Base-by-base conservation (phyloP, 2,888 invertebrate species). In the Stenichneumon culpator region DNA sequence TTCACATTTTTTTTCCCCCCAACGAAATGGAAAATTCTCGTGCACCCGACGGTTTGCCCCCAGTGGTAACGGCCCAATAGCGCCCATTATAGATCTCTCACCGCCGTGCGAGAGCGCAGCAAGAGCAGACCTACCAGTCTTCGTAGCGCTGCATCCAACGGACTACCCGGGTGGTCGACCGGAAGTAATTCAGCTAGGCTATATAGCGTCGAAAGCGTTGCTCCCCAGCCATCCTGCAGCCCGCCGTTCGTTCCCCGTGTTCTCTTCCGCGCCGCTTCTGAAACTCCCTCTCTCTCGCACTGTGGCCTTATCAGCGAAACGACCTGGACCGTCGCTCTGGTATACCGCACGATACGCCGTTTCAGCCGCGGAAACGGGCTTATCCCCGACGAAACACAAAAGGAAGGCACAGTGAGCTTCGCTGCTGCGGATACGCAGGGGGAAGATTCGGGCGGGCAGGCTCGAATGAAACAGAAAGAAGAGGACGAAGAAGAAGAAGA, bases 161-260 rank as follows among this genome's bases (percentile, higher is more conserved):
- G 63, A 57, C 63, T 19, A 86, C 86, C 87, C 87, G 89, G 86
- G 83, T 87, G 89, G 87, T 91, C 89, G 89, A 87, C 85, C 86
- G 86, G 87, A 83, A 88, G 90, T 89, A 88, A 90, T 91, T 89
- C 88, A 87, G 82, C 86, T 87, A 81, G 87, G 86, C 87, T 63
- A 32, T 63, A 63, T 83, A 89, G 89, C 90, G 89, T 90, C 89
- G 88, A 67, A 67, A 89, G 88, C 85, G 84, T 88, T 86, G 83
- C 87, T 86, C 87, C 89, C n/a, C 88, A 25, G 69, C 90, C 90
- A 88, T 89, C 86, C 84, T 32, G 50, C 60, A 50, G 63, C 32
- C 44, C 50, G 36, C 39, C 57, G 39, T 54, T 60, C 50, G 73
- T 77, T 83, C 72, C 47, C 69, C 75, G 52, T 78, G 60, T 80